Evolutionary conservation across 1,140 invertebrate genomes (phyloP).

Genomic region (Wasmannia auropunctata): DNA sequence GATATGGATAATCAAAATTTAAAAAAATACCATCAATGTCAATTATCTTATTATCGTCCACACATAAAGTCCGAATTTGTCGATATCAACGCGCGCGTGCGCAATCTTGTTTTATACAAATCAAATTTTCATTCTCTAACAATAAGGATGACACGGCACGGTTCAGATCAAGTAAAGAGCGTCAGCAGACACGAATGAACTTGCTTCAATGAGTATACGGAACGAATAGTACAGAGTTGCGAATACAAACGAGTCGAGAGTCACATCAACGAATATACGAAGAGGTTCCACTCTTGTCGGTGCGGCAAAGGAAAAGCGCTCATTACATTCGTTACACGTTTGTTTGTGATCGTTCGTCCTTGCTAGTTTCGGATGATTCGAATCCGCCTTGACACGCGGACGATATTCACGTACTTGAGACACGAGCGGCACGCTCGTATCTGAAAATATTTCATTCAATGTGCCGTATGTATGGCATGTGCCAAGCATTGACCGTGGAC

Average conservation of each 20-base stretch:
- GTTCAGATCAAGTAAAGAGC: neutral
- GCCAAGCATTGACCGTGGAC: conserved; percentile 79
- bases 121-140: neutral
- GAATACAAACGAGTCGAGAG: neutral
- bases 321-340: neutral
- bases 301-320: neutral
- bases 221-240: neutral
- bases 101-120: neutral
- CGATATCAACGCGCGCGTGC: too few relatives aligned
- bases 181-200: neutral
- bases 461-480: conserved; percentile 54
- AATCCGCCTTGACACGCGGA: neutral
- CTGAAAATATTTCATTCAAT: conserved; percentile 78
- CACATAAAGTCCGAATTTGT: neutral
- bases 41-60: neutral
- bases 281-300: neutral
- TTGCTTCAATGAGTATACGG: neutral
- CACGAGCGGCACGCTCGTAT: conserved; percentile 6
- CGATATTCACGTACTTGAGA: neutral
- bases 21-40: neutral
- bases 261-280: neutral
- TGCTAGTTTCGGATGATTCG: neutral
- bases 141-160: neutral
- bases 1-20: neutral
- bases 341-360: neutral